phyloP scores from a whole-genome alignment of 2,888 invertebrate species.

The Macrostomum cliftonense region DNA sequence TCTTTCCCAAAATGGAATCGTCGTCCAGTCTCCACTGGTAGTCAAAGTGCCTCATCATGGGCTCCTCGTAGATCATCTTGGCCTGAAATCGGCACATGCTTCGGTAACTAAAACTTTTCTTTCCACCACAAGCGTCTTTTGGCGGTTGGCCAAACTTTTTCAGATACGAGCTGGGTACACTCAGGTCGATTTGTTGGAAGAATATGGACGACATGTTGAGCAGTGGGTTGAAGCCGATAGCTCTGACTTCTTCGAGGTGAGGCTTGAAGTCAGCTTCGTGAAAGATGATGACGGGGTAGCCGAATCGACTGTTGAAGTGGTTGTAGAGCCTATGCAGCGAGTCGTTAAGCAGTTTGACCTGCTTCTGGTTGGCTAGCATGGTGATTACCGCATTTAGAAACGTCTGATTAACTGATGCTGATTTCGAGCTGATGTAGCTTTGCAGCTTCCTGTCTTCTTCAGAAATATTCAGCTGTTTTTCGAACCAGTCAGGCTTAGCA shows the following conservation, averaged over 20 bases:
- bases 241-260: no score
- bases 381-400: no score
- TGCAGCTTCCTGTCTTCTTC: no score
- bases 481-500: no score
- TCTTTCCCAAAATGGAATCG: conserved; percentile 12
- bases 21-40: conserved; percentile 17
- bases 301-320: conserved; percentile 12
- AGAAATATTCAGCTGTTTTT: no score
- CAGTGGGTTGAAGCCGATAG: conserved; percentile 1
- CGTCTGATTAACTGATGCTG: no score
- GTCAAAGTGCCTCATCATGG: conserved; percentile 13
- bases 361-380: no score
- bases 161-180: conserved; percentile 11
- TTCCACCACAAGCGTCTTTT: conserved; percentile 1
- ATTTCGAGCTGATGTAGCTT: no score
- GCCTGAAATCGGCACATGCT: conserved; percentile 17
- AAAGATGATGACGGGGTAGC: conserved; percentile 15
- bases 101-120: conserved; percentile 12
- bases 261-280: conserved; percentile 14
- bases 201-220: conserved; percentile 8
- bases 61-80: conserved; percentile 13
- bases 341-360: no score
- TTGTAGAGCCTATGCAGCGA: no score
- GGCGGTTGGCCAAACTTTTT: conserved; percentile 3
- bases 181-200: conserved; percentile 13